Conservation (phyloP, 2,113 vertebrate genomes). For the Cyanoramphus novaezelandiae region DNA sequence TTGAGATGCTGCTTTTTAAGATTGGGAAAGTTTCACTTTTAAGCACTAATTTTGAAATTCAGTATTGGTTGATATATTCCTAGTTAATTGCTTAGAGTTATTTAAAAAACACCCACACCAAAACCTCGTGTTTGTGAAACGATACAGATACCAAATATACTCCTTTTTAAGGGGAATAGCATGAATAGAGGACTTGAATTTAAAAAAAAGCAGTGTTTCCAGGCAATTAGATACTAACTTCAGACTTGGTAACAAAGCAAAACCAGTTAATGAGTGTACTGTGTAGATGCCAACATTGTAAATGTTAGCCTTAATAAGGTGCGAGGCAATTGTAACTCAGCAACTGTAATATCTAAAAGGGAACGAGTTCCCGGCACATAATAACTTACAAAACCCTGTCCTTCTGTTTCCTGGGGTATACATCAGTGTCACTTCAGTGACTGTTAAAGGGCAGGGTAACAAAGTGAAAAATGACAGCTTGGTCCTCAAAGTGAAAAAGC, state of each 20-base stretch:
- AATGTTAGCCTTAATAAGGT: neutral
- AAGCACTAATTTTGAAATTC: neutral
- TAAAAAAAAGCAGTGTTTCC: neutral
- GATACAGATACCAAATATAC: neutral
- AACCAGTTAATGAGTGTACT: neutral
- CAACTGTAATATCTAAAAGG: neutral
- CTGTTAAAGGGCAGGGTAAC: constrained; percentile 44
- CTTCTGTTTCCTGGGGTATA: constrained; percentile 18
- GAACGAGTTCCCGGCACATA: neutral
- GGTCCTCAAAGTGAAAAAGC: neutral
- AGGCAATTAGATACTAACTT: neutral
- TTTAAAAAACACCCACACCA: neutral
- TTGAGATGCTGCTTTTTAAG: neutral
- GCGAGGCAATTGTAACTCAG: neutral
- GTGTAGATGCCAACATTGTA: neutral
- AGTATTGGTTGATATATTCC: neutral
- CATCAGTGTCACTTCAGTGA: constrained; percentile 25
- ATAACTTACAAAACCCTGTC: neutral
- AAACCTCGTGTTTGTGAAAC: neutral
- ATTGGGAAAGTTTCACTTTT: neutral
- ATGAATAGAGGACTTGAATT: neutral
- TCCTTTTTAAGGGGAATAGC: neutral
- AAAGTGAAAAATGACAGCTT: constrained; percentile 37
- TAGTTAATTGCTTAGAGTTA: neutral
- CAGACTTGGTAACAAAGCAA: neutral